Evolutionary conservation across 2,797 vertebrate species (phyloP), one percentile per base, ranked within the genome.

Genomic region (Galaxias olidus): DNA sequence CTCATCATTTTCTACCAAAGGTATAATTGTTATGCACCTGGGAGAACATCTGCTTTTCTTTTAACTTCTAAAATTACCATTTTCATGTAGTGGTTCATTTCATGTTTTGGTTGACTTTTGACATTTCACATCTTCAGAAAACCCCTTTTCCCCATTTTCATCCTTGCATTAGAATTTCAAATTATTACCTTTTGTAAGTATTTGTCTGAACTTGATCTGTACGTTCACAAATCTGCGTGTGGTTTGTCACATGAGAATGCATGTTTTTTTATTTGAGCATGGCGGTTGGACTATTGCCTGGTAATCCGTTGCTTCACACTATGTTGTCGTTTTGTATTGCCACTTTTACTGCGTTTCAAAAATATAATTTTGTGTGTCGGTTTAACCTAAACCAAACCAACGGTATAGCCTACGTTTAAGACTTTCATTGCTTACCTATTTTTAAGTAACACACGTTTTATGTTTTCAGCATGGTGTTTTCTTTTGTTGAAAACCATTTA

Each of bases 141-240:
- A 30, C 5, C 3, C 2, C 47, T 50, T 42, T 50, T 50, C 59
- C 14, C 49, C 10, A 18, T 61, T 59, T 68, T 61, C 61, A 44
- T 50, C 43, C 42, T 9, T 75, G 63, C 68, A 40, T 48, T 73
- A 88, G 85, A 84, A 55, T 84, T 72, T 82, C 80, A 64, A 57
- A 71, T 65, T 30, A 30, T 30, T 66, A 74, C 68, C 75, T 84
- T 12, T 75, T 83, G 86, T 86, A 80, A 87, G 84, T 86, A 9
- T 52, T 41, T 46, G 43, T 30, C 14, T 56, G 51, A 43, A 40
- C 14, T 20, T 4, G 52, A 47, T 1, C 46, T 47, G 46, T 47
- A 14, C 12, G 4, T 47, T 9, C 4, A 47, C 46, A 47, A 47
- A 47, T 14, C 46, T 47, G 46, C 10, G 8, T 47, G 10, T 47